Evolutionary conservation across 2,113 vertebrate species (phyloP).

Genomic region (Entosphenus tridentatus): DNA sequence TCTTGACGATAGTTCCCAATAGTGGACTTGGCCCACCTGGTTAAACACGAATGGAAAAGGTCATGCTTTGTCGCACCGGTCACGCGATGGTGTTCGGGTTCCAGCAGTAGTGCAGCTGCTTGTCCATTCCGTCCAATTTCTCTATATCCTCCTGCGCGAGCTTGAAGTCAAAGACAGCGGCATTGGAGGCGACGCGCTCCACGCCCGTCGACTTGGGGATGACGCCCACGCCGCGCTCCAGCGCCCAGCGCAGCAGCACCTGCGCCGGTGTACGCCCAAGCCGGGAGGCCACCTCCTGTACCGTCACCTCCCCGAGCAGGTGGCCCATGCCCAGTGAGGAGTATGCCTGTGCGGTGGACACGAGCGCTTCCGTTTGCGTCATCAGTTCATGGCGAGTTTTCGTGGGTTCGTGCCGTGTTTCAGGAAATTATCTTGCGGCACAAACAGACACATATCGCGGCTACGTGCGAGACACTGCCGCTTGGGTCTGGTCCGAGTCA

Average conservation of each 20-base stretch:
- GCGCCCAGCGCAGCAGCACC: conserved; percentile 36
- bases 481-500: too few relatives aligned
- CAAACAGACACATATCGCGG: too few relatives aligned
- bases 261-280: conserved; percentile 25
- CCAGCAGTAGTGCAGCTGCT: conserved; percentile 33
- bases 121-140: conserved; percentile 23
- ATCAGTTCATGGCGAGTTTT: too few relatives aligned
- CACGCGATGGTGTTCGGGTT: conserved; percentile 65
- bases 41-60: conserved; percentile 32
- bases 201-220: conserved; percentile 35
- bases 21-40: too few relatives aligned
- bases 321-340: conserved; percentile 33
- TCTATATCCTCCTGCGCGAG: conserved; percentile 23
- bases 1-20: too few relatives aligned
- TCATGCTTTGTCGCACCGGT: conserved; percentile 82
- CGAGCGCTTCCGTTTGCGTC: too few relatives aligned
- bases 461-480: too few relatives aligned
- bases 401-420: too few relatives aligned
- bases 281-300: conserved; percentile 21
- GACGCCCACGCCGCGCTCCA: conserved; percentile 31
- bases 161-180: conserved; percentile 27
- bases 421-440: too few relatives aligned
- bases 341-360: conserved; percentile 23
- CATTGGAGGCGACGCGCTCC: conserved; percentile 24
- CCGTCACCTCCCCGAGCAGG: conserved; percentile 20